These are phyloP conservation scores for Lichenostomus cassidix DNA, from an alignment of 2,113 vertebrate genomes.

Conservation along the genomic window DNA sequence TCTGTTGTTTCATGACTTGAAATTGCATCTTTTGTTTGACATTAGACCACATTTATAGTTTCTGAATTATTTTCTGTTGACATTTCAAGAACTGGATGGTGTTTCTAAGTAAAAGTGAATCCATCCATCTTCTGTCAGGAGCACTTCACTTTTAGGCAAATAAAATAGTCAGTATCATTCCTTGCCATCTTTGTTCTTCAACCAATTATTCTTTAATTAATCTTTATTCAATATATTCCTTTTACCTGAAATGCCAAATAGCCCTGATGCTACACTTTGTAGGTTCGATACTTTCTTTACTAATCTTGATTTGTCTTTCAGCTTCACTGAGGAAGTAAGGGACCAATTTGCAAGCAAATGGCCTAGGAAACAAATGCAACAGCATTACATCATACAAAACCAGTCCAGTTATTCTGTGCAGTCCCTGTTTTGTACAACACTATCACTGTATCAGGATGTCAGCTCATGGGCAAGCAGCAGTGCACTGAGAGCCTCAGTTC, in stretches of 20 bases:
- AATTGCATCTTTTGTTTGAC: slow-evolving; percentile 18
- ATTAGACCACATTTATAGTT: not conserved
- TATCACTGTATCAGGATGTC: not conserved
- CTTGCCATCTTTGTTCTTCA: not conserved
- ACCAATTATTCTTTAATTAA: not conserved
- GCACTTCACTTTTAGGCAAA: not conserved
- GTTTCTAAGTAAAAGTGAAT: not conserved
- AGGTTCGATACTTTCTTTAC: not conserved
- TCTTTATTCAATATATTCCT: not conserved
- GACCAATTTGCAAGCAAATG: not conserved
- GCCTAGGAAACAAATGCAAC: not conserved
- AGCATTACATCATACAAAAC: not conserved
- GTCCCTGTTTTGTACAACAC: not conserved
- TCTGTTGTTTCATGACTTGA: not conserved
- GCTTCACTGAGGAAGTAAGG: not conserved
- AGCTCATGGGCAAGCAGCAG: not conserved
- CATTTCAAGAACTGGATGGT: not conserved
- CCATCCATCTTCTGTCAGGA: not conserved
- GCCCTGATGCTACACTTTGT: not conserved
- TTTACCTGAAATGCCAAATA: not conserved
- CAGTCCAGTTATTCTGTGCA: not conserved
- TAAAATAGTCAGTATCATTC: not conserved
- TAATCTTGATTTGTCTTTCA: not conserved
- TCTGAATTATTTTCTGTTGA: slow-evolving; percentile 6
- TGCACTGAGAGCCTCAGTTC: not conserved